Percentiles rank a stretch among this genome's conserved stretches.
These are phyloP conservation scores for Arctia plantaginis DNA, from an alignment of 2,888 invertebrate species.

Conservation along the genomic window DNA sequence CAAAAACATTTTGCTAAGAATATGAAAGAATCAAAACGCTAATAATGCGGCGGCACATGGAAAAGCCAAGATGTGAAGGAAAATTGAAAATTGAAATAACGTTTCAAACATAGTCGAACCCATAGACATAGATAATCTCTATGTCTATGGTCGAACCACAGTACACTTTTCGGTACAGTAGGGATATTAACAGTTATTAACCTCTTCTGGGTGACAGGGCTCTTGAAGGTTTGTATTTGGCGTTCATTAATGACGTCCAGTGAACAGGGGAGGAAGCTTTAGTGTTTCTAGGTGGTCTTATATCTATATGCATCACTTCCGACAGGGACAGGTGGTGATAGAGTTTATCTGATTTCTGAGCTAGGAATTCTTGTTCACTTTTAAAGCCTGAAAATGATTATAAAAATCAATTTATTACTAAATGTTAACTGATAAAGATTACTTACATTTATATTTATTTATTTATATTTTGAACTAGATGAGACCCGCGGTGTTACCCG, in stretches of 20 bases:
- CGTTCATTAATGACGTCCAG: constrained; percentile 1
- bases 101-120: not conserved
- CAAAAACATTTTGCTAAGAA: not conserved
- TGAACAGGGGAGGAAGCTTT: not conserved
- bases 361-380: not conserved
- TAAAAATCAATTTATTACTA: not conserved
- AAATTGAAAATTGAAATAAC: not conserved
- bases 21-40: not conserved
- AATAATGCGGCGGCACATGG: not conserved
- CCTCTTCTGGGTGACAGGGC: not conserved
- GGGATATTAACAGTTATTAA: not conserved
- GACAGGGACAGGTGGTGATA: constrained; percentile 31
- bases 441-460: too few species aligned
- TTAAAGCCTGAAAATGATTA: constrained; percentile 1
- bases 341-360: not conserved
- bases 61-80: constrained; percentile 7
- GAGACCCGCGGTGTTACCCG: too few species aligned
- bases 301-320: constrained; percentile 44
- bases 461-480: too few species aligned
- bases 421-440: too few species aligned
- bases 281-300: constrained; percentile 32
- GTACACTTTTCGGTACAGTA: too few species aligned
- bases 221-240: not conserved
- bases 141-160: too few species aligned
- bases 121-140: too few species aligned